Base-by-base conservation (phyloP, 2,888 invertebrate genomes). In the Netelia virgata region DNA sequence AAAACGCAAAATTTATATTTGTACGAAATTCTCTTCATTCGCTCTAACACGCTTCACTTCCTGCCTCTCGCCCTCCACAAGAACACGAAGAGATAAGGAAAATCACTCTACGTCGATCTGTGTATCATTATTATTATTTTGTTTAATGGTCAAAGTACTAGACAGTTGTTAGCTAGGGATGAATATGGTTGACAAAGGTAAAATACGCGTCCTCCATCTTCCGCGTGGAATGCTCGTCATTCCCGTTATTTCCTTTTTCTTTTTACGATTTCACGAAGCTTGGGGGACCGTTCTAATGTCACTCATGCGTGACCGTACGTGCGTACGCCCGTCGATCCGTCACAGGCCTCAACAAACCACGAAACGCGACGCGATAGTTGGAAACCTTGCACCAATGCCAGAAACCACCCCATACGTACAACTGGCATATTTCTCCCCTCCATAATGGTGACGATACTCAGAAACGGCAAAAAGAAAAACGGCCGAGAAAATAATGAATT, bases 141-240 rank as follows among this genome's bases (percentile, higher is more conserved):
- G 76, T 61, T 77, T 20, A 68, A 73, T 43, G 8, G 59, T 3
- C 41, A 72, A 72, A 36, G 76, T 55, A 20, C 11, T 11, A 14
- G n/a, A 10, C n/a, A 16, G 36, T 11, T 5, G 28, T 3, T 28
- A 28, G 28, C 28, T 5, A 28, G 28, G 28, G 28, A 28, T 28
- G 28, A 5, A 28, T 28, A 28, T 28, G 28, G 11, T 14, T 14
- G 16, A 50, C 20, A n/a, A 57, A 16, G 23, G 20, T 55, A 53
- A 18, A 64, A 28, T 47, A 53, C n/a, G 57, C 5, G 20, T 47
- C 43, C 76, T 55, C 11, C 55, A 64, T 75, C 64, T 64, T 72
- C 47, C 61, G 50, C 47, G 47, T 50, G 53, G 53, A 74, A 28
- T 50, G 14, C 50, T 53, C 36, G 63, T 53, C 50, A 18, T 68